Conservation (phyloP, 2,888 invertebrate genomes). For the Agrotis clavis region DNA sequence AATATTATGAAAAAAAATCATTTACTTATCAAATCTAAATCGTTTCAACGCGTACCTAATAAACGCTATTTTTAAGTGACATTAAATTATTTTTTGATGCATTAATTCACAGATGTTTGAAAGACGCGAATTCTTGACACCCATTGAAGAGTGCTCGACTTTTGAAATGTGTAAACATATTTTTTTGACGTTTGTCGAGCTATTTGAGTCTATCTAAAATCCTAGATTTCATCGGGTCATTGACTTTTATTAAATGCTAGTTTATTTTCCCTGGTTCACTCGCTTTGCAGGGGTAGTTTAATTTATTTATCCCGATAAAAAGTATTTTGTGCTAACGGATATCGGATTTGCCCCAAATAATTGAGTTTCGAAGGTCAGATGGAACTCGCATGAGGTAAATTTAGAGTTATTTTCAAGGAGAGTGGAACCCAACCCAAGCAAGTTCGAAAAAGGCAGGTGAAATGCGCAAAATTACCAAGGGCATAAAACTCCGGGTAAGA, state of each 20-base stretch:
- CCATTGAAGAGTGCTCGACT: slow-evolving; percentile 20
- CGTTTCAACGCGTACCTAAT: neutral
- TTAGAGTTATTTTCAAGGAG: neutral
- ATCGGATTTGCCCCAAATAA: slow-evolving; percentile 13
- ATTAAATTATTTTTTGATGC: slow-evolving; percentile 5
- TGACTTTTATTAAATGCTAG: slow-evolving; percentile 12
- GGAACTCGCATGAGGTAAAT: neutral
- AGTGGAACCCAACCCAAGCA: neutral
- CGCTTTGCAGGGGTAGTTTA: neutral
- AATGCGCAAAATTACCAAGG: too few relatives aligned
- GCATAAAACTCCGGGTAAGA: too few relatives aligned
- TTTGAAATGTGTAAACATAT: slow-evolving; percentile 32
- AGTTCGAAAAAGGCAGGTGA: neutral
- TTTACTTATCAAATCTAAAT: neutral
- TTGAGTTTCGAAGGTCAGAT: slow-evolving; percentile 15
- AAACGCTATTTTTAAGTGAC: slow-evolving; percentile 11
- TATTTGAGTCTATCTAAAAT: slow-evolving; percentile 32
- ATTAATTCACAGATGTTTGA: slow-evolving; percentile 33
- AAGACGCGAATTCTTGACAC: slow-evolving; percentile 2
- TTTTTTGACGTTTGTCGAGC: neutral
- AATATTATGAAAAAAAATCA: too few relatives aligned
- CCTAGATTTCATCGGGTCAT: slow-evolving; percentile 23
- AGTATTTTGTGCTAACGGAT: slow-evolving; percentile 3
- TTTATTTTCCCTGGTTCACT: neutral
- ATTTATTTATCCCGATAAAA: slow-evolving; percentile 1